These are phyloP conservation scores for Phrixothrix hirtus DNA, from an alignment of 2,888 invertebrate genomes.

Conservation along the genomic window DNA sequence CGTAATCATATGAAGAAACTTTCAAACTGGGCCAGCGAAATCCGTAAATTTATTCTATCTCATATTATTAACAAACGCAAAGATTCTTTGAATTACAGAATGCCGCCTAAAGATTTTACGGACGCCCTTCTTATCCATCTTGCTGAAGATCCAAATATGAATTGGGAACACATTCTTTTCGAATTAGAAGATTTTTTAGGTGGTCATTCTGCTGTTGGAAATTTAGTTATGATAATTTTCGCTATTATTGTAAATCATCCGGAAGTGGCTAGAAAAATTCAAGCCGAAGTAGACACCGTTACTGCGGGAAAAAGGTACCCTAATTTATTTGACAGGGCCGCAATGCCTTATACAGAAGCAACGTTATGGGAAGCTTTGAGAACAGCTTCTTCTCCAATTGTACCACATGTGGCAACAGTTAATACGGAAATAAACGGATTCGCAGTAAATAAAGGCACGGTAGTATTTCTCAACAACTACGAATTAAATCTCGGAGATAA, in stretches of 20 bases:
- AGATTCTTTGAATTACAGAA: slow-evolving; percentile 61
- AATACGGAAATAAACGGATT: slow-evolving; percentile 74
- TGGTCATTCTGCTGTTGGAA: slow-evolving; percentile 86
- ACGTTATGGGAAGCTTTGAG: slow-evolving; percentile 79
- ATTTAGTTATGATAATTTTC: slow-evolving; percentile 76
- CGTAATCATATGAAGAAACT: slow-evolving; percentile 68
- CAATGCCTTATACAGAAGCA: slow-evolving; percentile 80
- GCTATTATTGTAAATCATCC: slow-evolving; percentile 71
- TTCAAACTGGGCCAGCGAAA: slow-evolving; percentile 69
- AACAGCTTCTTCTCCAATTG: slow-evolving; percentile 83
- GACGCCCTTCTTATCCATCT: slow-evolving; percentile 76
- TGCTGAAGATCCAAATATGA: slow-evolving; percentile 67
- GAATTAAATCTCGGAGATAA: slow-evolving; percentile 73
- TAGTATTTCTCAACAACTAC: slow-evolving; percentile 84
- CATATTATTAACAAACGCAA: slow-evolving; percentile 68
- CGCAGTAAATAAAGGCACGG: slow-evolving; percentile 73
- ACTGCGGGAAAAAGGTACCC: slow-evolving; percentile 63
- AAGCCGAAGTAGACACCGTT: slow-evolving; percentile 68
- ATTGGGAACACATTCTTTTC: slow-evolving; percentile 77
- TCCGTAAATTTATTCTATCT: slow-evolving; percentile 73
- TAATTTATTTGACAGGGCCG: slow-evolving; percentile 66
- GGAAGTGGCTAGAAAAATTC: slow-evolving; percentile 66
- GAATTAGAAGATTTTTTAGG: slow-evolving; percentile 87
- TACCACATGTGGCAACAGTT: slow-evolving; percentile 84
- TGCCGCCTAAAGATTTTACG: slow-evolving; percentile 74